These are phyloP conservation scores for Drosophila mercatorum DNA, from an alignment of 2,888 invertebrate species.

Conservation along the genomic window DNA sequence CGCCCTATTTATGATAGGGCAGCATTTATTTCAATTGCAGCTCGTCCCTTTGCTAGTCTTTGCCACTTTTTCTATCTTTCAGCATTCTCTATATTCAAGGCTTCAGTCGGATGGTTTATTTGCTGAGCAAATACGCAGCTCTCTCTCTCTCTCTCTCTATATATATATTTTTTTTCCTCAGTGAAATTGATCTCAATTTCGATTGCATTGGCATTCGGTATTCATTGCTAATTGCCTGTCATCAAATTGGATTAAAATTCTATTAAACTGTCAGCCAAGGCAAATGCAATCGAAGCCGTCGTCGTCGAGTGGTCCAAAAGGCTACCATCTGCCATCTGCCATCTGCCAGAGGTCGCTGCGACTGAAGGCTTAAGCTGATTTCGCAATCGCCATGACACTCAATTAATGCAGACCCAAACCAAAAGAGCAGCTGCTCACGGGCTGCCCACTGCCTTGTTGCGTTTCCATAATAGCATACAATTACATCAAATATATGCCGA, in stretches of 20 bases:
- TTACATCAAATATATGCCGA: slow-evolving; percentile 51
- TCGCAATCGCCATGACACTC: slow-evolving; percentile 55
- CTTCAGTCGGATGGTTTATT: slow-evolving; percentile 2
- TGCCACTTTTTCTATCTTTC: background rate
- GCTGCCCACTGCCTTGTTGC: slow-evolving; percentile 40
- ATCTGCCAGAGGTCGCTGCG: slow-evolving; percentile 33
- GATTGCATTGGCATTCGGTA: slow-evolving; percentile 21
- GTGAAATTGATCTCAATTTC: slow-evolving; percentile 16
- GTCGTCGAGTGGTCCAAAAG: slow-evolving; percentile 18
- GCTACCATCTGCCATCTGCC: background rate
- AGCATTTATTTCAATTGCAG: slow-evolving; percentile 1
- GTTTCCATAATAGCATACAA: slow-evolving; percentile 36
- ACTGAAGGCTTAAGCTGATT: slow-evolving; percentile 57
- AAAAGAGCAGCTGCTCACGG: background rate
- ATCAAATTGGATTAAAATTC: slow-evolving; percentile 65
- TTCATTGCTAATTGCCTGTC: slow-evolving; percentile 54
- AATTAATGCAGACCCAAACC: slow-evolving; percentile 50
- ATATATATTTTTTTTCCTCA: background rate
- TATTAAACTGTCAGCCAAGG: slow-evolving; percentile 49
- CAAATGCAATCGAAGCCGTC: slow-evolving; percentile 44
- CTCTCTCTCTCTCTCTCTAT: background rate
- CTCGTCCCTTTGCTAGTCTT: background rate
- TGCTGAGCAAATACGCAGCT: background rate
- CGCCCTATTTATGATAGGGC: background rate
- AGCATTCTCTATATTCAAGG: background rate